Base-by-base conservation (phyloP, 2,888 invertebrate species). In the Crematogaster levior region DNA sequence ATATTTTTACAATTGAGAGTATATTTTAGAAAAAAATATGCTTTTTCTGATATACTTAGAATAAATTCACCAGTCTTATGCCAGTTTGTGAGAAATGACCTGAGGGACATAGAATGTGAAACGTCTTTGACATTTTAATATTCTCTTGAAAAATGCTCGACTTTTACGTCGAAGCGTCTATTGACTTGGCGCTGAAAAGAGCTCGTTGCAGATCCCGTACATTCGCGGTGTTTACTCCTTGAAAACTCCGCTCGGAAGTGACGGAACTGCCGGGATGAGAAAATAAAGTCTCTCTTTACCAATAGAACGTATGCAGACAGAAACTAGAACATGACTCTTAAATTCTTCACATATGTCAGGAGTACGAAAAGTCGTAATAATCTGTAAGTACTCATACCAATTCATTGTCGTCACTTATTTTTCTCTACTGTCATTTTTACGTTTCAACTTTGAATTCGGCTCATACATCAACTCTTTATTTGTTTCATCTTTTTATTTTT, bases 111-210 rank as follows among this genome's bases (percentile, higher is more conserved):
- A 24, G 48, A n/a, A 37, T 27, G 63, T 75, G 24, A 75, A 66
- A n/a, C 66, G 37, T 10, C 66, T 75, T 75, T 75, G 66, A 75
- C 66, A 66, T 75, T 75, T 75, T 53, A 75, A 75, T 75, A 65
- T 75, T 75, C 65, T 34, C 51, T 53, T 40, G 65, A 66, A 75
- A 66, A 61, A 65, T 53, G 51, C 66, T 40, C 51, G 75, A 75
- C 27, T 75, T 51, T 65, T 75, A 66, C 21, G 53, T 53, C 40
- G 53, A 75, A 58, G 48, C 65, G 61, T 61, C 74, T 75, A 75
- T 63, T 75, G 51, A 75, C 66, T 75, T 27, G 75, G 12, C 24
- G 15, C 40, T 48, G 65, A 48, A 74, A 63, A 63, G 65, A 24
- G 24, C 24, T 74, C 48, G 63, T 75, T 40, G 66, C 51, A 75